phyloP scores from a whole-genome alignment of 1,140 invertebrate genomes.

The Drosophila erecta region DNA sequence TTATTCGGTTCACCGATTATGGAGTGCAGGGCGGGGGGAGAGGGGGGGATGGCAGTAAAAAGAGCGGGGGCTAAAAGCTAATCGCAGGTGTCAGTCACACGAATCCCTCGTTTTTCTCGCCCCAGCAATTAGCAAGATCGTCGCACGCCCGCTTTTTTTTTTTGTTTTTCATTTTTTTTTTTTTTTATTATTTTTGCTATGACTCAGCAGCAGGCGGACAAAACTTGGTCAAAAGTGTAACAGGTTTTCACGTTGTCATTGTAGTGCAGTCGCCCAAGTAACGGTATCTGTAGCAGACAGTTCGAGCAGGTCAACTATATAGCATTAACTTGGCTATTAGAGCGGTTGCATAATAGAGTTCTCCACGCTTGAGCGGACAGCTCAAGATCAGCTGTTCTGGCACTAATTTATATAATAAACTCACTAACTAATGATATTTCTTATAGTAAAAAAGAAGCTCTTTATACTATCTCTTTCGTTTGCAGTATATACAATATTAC shows the following conservation, averaged over 20 bases:
- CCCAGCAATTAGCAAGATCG: slow-evolving; percentile 66
- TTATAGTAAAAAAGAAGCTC: too few species aligned
- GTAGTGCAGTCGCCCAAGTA: slow-evolving; percentile 38
- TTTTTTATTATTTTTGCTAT: slow-evolving; percentile 2
- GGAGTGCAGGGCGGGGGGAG: not conserved
- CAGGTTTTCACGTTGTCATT: slow-evolving; percentile 37
- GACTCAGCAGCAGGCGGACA: slow-evolving; percentile 25
- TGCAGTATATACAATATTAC: too few species aligned
- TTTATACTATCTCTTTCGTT: too few species aligned
- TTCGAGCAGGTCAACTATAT: not conserved
- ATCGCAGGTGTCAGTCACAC: slow-evolving; percentile 80
- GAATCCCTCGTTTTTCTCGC: slow-evolving; percentile 21
- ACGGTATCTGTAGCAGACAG: slow-evolving; percentile 48
- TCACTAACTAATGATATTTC: too few species aligned
- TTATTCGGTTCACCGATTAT: slow-evolving; percentile 65
- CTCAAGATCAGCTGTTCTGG: slow-evolving; percentile 16
- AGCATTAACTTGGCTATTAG: slow-evolving; percentile 1
- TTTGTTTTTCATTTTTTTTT: slow-evolving; percentile 1
- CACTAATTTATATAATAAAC: not conserved
- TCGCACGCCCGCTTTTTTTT: slow-evolving; percentile 56
- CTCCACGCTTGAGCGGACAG: slow-evolving; percentile 17
- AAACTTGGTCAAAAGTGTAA: slow-evolving; percentile 50
- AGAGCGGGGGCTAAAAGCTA: slow-evolving; percentile 46
- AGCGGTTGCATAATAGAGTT: slow-evolving; percentile 29
- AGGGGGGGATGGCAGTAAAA: slow-evolving; percentile 5